Evolutionary conservation across 2,888 invertebrate species (phyloP), one percentile per base, ranked within the genome.

Genomic region (Aporophyla lueneburgensis): DNA sequence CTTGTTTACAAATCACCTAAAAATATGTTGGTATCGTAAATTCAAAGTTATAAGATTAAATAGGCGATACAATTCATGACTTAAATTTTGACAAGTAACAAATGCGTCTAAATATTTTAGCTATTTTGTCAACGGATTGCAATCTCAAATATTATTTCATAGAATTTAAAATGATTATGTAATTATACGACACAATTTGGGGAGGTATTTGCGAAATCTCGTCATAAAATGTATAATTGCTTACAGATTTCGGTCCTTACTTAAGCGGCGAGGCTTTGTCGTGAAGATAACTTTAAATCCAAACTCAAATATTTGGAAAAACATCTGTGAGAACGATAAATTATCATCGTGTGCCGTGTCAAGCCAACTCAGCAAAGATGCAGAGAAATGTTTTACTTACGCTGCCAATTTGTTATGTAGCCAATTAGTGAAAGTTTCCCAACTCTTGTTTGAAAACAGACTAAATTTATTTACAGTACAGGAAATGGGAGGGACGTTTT

Each of bases 341-440:
- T 83, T 74, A 83, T 80, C 33, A 78, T 80, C 59, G 61, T 71
- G 73, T 77, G 62, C 75, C 61, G 43, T 76, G 86, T 85, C 79
- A 81, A 81, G 76, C 24, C 53, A 85, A 80, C 72, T 80, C 46
- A 59, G 74, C 49, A 62, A 85, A 84, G 86, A 87, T 85, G 83
- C 86, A 85, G 71, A 85, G 79, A 81, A 78, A 83, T 86, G 86
- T 86, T 88, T 87, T 89, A 89, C 86, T 90, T 88, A 88, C 86
- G 72, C 85, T 88, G 83, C 86, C 87, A 90, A 91, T 91, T 91
- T 87, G 87, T 90, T 88, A 87, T 83, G 86, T 89, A 83, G 87
- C 84, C 83, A 91, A 89, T 91, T 91, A 91, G 87, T 81, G 74
- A 85, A 90, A 88, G 84, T 88, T 88, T 83, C 88, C 76, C 86